Evolutionary conservation across 2,113 vertebrate species (phyloP).

Genomic region (Monarcha castaneiventris): DNA sequence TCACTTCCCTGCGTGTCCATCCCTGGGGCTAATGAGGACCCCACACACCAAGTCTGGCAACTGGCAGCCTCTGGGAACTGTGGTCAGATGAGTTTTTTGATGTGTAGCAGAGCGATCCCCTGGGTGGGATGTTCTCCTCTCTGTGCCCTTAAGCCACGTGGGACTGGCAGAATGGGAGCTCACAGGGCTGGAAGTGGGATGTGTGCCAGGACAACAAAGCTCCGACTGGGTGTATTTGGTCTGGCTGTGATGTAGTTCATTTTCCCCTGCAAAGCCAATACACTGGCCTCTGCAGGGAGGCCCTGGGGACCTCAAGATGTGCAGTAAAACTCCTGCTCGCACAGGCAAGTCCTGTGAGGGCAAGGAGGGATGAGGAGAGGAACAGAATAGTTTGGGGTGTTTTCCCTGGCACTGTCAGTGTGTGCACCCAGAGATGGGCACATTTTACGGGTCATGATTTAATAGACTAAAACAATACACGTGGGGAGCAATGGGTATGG

Average conservation of each 20-base stretch:
- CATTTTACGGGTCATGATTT: background rate
- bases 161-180: background rate
- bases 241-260: background rate
- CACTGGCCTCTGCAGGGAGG: background rate
- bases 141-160: background rate
- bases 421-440: rapidly evolving
- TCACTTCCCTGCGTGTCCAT: rapidly evolving
- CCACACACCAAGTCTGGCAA: background rate
- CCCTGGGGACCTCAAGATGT: background rate
- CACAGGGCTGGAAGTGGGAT: background rate
- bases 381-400: background rate
- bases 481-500: background rate
- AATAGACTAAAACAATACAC: background rate
- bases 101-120: rapidly evolving
- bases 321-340: background rate
- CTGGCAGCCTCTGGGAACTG: background rate
- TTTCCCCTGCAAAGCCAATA: background rate
- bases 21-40: background rate
- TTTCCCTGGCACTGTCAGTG: background rate
- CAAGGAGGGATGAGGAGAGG: background rate
- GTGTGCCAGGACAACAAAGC: background rate
- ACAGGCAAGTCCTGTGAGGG: background rate
- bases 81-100: background rate
- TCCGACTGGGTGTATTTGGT: background rate
- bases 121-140: background rate